phyloP scores from a whole-genome alignment of 37 sponge, comb jelly and placozoan genomes.

The Agelas oroides region DNA sequence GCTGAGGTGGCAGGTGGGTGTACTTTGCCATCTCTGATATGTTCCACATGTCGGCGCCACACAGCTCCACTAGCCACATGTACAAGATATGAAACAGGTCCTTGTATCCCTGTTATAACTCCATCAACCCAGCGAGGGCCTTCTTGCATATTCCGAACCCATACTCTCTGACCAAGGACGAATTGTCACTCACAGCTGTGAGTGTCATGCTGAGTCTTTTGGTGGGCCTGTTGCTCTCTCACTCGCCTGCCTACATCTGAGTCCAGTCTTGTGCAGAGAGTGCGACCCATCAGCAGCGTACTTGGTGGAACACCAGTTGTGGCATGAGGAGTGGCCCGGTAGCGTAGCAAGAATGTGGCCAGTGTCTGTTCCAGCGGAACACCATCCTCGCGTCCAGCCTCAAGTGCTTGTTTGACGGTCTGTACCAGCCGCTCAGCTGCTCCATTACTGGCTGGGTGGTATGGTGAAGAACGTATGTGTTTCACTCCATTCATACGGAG shows the following conservation, averaged over 20 bases:
- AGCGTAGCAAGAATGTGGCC: neutral
- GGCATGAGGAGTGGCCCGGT: neutral
- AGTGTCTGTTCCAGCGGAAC: neutral
- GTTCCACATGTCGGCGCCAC: too few species aligned
- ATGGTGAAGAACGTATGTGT: too few species aligned
- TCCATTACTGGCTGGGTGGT: conserved; percentile 37
- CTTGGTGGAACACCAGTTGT: neutral
- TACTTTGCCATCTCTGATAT: too few species aligned
- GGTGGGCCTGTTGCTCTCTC: too few species aligned
- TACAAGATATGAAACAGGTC: too few species aligned
- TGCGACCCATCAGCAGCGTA: neutral
- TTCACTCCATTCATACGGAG: conserved; percentile 17
- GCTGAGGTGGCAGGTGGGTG: too few species aligned
- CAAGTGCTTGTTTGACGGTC: conserved; percentile 6
- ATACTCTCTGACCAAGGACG: neutral
- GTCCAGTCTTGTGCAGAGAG: neutral
- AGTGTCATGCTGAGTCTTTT: too few species aligned
- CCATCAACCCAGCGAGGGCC: neutral
- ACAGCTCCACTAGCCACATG: too few species aligned
- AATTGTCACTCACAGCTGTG: neutral
- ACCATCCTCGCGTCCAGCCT: neutral
- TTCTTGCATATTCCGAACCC: neutral
- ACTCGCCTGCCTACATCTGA: too few species aligned
- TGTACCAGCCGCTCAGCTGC: conserved; percentile 43
- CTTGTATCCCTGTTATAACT: too few species aligned